Evolutionary conservation across 2,888 invertebrate species (phyloP), one percentile per base, ranked within the genome.

Genomic region (Hydroisotoma schaefferi): DNA sequence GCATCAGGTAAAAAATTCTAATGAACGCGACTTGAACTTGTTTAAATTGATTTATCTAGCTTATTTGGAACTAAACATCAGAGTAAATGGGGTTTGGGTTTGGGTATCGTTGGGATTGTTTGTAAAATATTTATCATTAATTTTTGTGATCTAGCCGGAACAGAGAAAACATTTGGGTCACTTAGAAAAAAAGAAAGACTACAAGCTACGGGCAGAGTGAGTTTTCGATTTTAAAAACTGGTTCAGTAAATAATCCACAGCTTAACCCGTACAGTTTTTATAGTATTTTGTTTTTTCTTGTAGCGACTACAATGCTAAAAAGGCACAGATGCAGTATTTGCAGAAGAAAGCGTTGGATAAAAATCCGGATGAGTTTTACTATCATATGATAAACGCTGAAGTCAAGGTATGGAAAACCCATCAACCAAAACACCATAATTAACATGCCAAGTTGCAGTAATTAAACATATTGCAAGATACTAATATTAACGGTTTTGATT

Each of bases 291-390:
- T 53, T 43, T 52, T 51, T 60, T 49, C 67, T 73, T 75, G 8
- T 70, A 80, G 80, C 58, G 87, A 93, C 77, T 87, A 84, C 68
- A 87, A 92, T 75, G 83, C 85, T 60, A 95, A 95, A 75, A 85
- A 90, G 57, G 83, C 84, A 59, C 88, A 90, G 0, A 76, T 99
- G 1, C 90, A 90, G 75, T 76, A 88, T 27, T 78, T 99, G 55
- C 85, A 87, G 59, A 87, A 87, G 76, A 84, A 90, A 61, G 95
- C 94, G 0, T 78, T 92, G 23, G 88, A 94, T 75, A 90, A 87
- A 76, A 99, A 99, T 80, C 94, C 95, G 1, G 97, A 99, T 85
- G 99, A 99, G 77, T 99, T 97, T 79, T 91, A 97, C 77, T 93
- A 91, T 79, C 94, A 95, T 75, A 98, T 98, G 97, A 85, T 94